Base-by-base conservation (phyloP, 1,140 invertebrate genomes). In the Drosophila persimilis region DNA sequence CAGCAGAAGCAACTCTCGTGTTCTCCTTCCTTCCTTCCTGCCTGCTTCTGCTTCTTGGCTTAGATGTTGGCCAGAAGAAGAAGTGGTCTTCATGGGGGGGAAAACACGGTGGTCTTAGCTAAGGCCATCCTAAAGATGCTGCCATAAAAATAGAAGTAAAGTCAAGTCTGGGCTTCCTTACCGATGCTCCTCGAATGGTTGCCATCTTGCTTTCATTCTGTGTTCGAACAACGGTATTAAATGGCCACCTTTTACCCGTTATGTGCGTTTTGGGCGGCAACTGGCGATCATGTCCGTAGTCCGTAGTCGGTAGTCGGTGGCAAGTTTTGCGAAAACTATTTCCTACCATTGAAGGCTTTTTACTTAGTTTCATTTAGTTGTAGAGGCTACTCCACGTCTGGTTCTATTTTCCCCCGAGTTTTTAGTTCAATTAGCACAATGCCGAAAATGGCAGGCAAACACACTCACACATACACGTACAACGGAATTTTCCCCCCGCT, bases 381-480 rank as follows among this genome's bases (percentile, higher is more conserved):
- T 56, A 52, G 70, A 35, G 45, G 35, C 35, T 13, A 39, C 11
- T 39, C 11, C 11, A 45, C 69, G 35, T 70, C 63, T 69, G 50
- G 67, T 39, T 56, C 63, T 48, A 54, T 53, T 75, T 52, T 61
- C 63, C 35, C 6, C 13, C 59, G 35, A 69, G 72, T 80, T 85
- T 81, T 86, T 75, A 81, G 65, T 85, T 85, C 73, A 85, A 85
- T 85, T 85, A 85, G 81, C 81, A 74, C 70, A 85, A 81, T 74
- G 73, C 69, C 73, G 47, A 64, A 58, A 55, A 69, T 69, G 55
- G 52, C 48, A 58, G 51, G 50, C 54, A 35, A 43, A 47, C 44
- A 60, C 26, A 43, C 58, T 29, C 15, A 39, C 31, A 52, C 63
- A 26, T 5, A 5, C 5, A 5, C 3, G 24, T 54, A 17, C 39